Evolutionary conservation across 2,888 invertebrate genomes (phyloP).

Genomic region (Sminthurinus aureus): DNA sequence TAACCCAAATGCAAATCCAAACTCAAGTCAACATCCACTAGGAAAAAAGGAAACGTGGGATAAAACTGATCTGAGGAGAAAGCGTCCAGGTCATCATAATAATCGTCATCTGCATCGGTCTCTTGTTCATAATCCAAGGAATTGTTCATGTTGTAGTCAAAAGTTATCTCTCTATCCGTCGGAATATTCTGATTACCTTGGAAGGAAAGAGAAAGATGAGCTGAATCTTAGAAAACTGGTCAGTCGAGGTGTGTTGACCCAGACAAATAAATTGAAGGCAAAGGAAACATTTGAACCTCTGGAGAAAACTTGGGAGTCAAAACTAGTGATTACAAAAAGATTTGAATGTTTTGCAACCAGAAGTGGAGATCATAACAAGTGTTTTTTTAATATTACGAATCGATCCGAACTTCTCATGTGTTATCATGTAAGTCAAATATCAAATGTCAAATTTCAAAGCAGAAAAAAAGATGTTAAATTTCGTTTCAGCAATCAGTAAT

Average conservation of each 20-base stretch:
- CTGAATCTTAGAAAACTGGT: neutral
- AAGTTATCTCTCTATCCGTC: neutral
- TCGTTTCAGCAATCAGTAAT: neutral
- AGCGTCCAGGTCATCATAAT: too few relatives aligned
- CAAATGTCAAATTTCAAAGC: neutral
- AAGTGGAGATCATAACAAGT: neutral
- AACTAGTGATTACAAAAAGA: neutral
- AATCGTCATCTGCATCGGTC: too few relatives aligned
- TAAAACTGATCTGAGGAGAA: too few relatives aligned
- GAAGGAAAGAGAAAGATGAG: neutral
- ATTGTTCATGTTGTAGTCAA: too few relatives aligned
- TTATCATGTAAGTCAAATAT: neutral
- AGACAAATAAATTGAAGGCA: too few relatives aligned
- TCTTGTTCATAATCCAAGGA: too few relatives aligned
- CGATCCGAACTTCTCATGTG: neutral
- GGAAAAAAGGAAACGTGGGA: too few relatives aligned
- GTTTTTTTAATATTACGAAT: neutral
- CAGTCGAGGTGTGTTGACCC: neutral
- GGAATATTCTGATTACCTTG: neutral
- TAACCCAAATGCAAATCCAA: too few relatives aligned
- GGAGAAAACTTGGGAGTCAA: neutral
- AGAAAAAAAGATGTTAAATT: neutral
- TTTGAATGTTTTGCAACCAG: neutral
- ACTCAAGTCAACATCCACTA: too few relatives aligned
- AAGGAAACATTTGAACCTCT: too few relatives aligned